These are phyloP conservation scores for Dryadula phaetusa DNA, from an alignment of 2,888 invertebrate species.

Conservation along the genomic window DNA sequence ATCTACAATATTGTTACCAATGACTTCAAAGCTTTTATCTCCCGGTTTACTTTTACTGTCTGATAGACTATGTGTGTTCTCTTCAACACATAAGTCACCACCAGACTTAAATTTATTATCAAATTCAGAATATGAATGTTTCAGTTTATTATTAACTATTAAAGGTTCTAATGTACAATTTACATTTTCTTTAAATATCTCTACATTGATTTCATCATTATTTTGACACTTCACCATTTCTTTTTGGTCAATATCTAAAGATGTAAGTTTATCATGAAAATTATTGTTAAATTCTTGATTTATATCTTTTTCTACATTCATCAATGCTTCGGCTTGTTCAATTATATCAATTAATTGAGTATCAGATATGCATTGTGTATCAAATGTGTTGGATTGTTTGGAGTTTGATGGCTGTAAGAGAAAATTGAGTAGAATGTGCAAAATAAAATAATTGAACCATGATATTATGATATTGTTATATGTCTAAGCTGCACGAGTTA, in stretches of 20 bases:
- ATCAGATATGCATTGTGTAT: slow-evolving; percentile 69
- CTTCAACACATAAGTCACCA: background rate
- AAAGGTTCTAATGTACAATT: background rate
- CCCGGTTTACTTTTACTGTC: background rate
- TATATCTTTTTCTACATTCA: slow-evolving; percentile 54
- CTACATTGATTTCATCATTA: background rate
- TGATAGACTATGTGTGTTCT: background rate
- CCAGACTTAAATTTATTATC: background rate
- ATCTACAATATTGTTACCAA: slow-evolving; percentile 29
- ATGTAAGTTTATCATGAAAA: slow-evolving; percentile 46
- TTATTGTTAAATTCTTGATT: slow-evolving; percentile 66
- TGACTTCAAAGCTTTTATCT: background rate
- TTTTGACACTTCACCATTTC: background rate
- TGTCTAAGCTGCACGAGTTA: too few relatives aligned
- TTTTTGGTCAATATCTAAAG: background rate
- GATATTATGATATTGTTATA: too few relatives aligned
- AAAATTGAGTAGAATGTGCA: background rate
- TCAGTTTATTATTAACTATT: background rate
- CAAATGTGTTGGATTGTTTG: slow-evolving; percentile 56
- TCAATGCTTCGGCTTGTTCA: slow-evolving; percentile 62
- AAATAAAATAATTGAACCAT: background rate
- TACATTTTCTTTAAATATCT: background rate
- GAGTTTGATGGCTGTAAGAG: slow-evolving; percentile 46
- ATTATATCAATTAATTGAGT: slow-evolving; percentile 70
- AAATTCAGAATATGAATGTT: background rate